These are phyloP conservation scores for Yponomeuta malinellus DNA, from an alignment of 2,888 invertebrate genomes.

Conservation along the genomic window DNA sequence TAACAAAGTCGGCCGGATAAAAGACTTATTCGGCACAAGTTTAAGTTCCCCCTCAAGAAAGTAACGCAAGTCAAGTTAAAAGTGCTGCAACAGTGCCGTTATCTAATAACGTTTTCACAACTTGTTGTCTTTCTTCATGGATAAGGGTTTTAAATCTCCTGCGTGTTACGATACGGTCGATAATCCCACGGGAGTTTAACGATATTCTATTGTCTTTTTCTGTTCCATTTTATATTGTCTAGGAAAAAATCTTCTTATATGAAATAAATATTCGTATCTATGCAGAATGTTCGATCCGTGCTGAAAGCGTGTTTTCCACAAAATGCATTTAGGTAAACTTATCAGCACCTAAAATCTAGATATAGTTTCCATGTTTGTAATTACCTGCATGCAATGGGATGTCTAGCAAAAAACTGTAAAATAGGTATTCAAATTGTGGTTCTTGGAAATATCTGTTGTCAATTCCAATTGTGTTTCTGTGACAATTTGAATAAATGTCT, in stretches of 20 bases:
- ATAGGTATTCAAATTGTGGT: background rate
- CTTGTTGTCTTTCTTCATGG: slow-evolving; percentile 44
- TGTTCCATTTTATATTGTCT: too few relatives aligned
- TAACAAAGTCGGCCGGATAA: slow-evolving; percentile 6
- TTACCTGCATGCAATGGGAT: background rate
- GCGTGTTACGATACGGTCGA: background rate
- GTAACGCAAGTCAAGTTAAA: slow-evolving; percentile 34
- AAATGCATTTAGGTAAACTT: slow-evolving; percentile 3
- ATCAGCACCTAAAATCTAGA: background rate
- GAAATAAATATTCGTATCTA: too few relatives aligned
- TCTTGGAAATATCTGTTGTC: background rate
- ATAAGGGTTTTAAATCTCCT: slow-evolving; percentile 22
- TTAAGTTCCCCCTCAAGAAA: slow-evolving; percentile 24
- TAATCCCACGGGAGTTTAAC: background rate
- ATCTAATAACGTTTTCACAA: slow-evolving; percentile 54
- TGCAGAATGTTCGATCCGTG: too few relatives aligned
- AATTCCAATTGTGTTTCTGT: too few relatives aligned
- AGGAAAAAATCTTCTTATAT: too few relatives aligned
- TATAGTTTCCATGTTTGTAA: background rate
- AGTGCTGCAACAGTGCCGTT: slow-evolving; percentile 44
- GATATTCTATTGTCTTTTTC: background rate
- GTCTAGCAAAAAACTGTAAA: background rate
- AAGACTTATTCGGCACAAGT: slow-evolving; percentile 38
- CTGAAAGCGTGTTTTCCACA: too few relatives aligned
- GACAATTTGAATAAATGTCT: too few relatives aligned